Conservation (phyloP, 2,888 invertebrate genomes). For the Trissolcus brochymenae region DNA sequence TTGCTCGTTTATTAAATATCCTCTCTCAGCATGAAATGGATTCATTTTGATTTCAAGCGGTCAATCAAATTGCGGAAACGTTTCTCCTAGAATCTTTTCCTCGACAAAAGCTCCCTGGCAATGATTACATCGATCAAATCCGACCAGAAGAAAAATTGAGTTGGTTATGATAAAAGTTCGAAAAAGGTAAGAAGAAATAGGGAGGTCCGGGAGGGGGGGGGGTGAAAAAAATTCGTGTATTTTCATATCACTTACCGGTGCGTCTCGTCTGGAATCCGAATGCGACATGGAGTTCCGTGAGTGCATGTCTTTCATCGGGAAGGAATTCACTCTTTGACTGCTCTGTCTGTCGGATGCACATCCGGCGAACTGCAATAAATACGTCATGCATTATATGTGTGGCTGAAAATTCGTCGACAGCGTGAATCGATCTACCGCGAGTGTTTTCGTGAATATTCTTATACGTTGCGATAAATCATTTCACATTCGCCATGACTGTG, state of each 20-base stretch:
- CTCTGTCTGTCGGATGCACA: slow-evolving; percentile 86
- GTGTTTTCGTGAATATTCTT: slow-evolving; percentile 48
- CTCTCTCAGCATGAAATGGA: too few species aligned
- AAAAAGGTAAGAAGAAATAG: slow-evolving; percentile 11
- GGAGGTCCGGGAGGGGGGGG: too few species aligned
- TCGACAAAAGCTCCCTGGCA: neutral
- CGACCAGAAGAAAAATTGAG: slow-evolving; percentile 9
- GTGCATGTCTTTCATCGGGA: slow-evolving; percentile 91
- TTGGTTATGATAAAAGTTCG: slow-evolving; percentile 4
- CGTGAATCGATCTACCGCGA: slow-evolving; percentile 41
- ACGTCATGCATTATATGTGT: slow-evolving; percentile 46
- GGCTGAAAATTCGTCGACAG: slow-evolving; percentile 34
- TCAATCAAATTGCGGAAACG: too few species aligned
- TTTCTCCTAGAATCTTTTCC: too few species aligned
- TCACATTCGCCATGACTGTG: slow-evolving; percentile 16
- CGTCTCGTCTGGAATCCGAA: slow-evolving; percentile 85
- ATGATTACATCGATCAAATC: slow-evolving; percentile 22
- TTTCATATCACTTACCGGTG: slow-evolving; percentile 81
- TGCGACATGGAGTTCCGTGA: slow-evolving; percentile 81
- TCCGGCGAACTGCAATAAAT: slow-evolving; percentile 82
- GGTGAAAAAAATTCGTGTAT: slow-evolving; percentile 18
- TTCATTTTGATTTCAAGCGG: too few species aligned
- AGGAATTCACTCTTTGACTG: slow-evolving; percentile 85
- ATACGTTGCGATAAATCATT: slow-evolving; percentile 40
- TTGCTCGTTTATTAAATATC: too few species aligned